These are phyloP conservation scores for Deroptyus accipitrinus DNA, from an alignment of 2,113 vertebrate species.

Conservation along the genomic window DNA sequence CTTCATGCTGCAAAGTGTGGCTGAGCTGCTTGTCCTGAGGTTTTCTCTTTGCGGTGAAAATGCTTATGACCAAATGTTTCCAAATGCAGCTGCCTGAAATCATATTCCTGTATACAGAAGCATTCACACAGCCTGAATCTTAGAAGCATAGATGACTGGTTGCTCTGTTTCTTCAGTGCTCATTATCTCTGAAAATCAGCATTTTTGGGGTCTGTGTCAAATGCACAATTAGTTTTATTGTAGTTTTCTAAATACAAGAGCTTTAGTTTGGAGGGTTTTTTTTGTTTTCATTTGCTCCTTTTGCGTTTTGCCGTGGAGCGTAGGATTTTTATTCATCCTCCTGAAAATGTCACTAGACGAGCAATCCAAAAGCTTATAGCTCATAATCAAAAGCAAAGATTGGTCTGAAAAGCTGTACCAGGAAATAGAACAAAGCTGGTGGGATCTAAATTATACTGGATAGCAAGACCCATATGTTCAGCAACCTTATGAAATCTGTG, in stretches of 20 bases:
- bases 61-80: not conserved
- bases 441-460: not conserved
- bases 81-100: not conserved
- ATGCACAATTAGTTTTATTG: not conserved
- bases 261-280: not conserved
- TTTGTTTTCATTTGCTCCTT: not conserved
- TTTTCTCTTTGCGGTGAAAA: not conserved
- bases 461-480: not conserved
- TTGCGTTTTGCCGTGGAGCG: not conserved
- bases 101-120: not conserved
- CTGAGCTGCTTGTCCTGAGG: not conserved
- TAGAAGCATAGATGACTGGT: not conserved
- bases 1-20: not conserved
- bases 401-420: not conserved
- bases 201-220: not conserved
- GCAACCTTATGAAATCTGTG: not conserved
- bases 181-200: not conserved
- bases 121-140: not conserved
- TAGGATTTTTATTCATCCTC: not conserved
- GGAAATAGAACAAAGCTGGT: not conserved
- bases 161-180: not conserved
- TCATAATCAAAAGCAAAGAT: not conserved
- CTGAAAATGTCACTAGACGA: not conserved
- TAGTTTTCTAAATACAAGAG: not conserved
- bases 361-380: not conserved